Base-by-base conservation (phyloP, 2,888 invertebrate genomes). In the Byasa hedistus region DNA sequence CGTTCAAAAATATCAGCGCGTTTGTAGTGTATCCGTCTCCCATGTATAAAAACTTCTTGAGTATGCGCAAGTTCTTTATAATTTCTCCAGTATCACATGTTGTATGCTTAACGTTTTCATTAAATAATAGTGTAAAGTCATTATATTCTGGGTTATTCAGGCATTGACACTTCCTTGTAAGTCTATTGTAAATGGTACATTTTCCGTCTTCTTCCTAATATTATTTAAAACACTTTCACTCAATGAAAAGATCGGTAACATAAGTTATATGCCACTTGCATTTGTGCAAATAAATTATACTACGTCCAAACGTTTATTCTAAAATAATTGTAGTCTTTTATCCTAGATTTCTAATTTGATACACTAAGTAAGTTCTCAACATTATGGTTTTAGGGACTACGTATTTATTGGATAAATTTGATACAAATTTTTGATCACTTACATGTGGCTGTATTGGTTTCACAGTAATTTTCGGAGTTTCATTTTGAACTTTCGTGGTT, bases 21-120 rank as follows among this genome's bases (percentile, higher is more conserved):
- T 85, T 83, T 69, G 77, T 86, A 15, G 84, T 81, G 68, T 90
- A 87, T 23, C 65, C 72, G 10, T 84, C 81, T 22, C 86, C 88
- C 79, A 91, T 87, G 65, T 87, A 90, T 3, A 91, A 69, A 77
- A 91, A 90, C 75, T 84, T 89, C 73, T 89, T 90, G 5, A 91
- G 61, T 65, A 88, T 87, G 1, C 82, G 79, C 73, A 89, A 74
- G 71, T 91, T 91, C 73, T 91, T 90, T 65, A 91, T 87, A 36
- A 91, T 79, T 76, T 90, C 88, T 3, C 90, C 90, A 27, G 79
- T 68, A n/a, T 75, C 77, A 65, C 73, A 87, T 1, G 86, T 87
- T 39, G 76, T 76, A 69, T 82, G 86, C 64, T 83, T 86, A 0
- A 81, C 81, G 15, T 83, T 76, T 69, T 89, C 90, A 68, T 89